A percentile compares a stretch with the other conserved stretches of the same genome.
These are phyloP conservation scores for Lytechinus pictus DNA, from an alignment of 35 echinoderm and acorn worm species.

Conservation along the genomic window DNA sequence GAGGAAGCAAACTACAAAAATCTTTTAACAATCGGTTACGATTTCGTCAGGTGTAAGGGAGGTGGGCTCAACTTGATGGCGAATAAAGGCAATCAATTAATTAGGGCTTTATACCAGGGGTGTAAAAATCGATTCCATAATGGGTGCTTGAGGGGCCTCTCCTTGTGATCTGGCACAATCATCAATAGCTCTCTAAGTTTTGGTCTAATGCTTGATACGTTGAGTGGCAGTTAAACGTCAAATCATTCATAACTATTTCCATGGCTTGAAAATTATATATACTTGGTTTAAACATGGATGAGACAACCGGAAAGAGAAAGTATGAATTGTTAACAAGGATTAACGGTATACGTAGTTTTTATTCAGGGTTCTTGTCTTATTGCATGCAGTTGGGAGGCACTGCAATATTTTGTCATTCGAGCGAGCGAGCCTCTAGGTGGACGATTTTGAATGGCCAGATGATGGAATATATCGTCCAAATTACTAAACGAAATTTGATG, in stretches of 20 bases:
- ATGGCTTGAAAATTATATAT: neutral
- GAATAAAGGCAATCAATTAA: neutral
- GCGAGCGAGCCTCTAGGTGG: no score
- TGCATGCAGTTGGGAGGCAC: no score
- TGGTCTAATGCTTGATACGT: neutral
- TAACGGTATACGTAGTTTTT: no score
- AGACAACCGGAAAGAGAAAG: no score
- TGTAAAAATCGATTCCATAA: neutral
- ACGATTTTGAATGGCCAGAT: no score
- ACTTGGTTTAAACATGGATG: no score
- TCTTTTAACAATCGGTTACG: neutral
- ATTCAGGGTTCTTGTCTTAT: no score
- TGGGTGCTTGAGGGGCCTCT: neutral
- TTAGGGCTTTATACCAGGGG: neutral
- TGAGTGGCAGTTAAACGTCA: neutral
- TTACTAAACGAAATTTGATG: no score
- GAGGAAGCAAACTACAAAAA: neutral
- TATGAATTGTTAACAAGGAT: no score
- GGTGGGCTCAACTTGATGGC: neutral
- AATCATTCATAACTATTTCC: neutral
- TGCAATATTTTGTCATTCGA: no score
- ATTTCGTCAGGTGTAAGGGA: neutral
- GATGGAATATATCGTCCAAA: no score
- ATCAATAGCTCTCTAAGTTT: neutral
- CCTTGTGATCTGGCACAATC: neutral